Conservation (phyloP, 1,140 invertebrate genomes). For the Tetraneura akinire region DNA sequence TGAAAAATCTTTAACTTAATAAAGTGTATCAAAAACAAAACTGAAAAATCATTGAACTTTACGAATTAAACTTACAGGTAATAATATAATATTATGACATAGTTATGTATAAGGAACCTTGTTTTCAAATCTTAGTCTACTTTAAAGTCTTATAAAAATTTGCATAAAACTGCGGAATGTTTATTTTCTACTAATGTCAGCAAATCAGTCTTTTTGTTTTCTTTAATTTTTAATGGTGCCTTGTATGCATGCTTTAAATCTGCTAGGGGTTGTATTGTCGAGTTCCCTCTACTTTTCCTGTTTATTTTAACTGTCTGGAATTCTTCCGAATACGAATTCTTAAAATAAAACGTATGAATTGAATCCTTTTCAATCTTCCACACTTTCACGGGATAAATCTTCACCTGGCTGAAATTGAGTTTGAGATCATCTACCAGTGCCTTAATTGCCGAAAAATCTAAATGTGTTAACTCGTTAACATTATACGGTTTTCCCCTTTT, state of each 20-base stretch:
- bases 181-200: constrained; percentile 13
- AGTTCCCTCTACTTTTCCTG: neutral
- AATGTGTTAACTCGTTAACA: constrained; percentile 55
- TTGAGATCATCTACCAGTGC: neutral
- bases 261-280: neutral
- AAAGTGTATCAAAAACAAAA: constrained; percentile 5
- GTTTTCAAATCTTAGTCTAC: too few species aligned
- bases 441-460: constrained; percentile 53
- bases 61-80: neutral
- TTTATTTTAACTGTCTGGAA: neutral
- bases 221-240: neutral
- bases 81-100: neutral
- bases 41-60: neutral
- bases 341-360: neutral
- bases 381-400: neutral
- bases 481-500: constrained; percentile 55
- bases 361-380: neutral
- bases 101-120: constrained; percentile 1
- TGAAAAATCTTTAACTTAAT: constrained; percentile 2
- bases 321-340: neutral
- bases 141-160: neutral
- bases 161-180: neutral
- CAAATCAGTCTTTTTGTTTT: constrained; percentile 8
- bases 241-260: neutral
- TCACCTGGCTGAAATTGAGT: neutral